Base-by-base conservation (phyloP, 2,888 invertebrate genomes). In the Brachyptera risi region DNA sequence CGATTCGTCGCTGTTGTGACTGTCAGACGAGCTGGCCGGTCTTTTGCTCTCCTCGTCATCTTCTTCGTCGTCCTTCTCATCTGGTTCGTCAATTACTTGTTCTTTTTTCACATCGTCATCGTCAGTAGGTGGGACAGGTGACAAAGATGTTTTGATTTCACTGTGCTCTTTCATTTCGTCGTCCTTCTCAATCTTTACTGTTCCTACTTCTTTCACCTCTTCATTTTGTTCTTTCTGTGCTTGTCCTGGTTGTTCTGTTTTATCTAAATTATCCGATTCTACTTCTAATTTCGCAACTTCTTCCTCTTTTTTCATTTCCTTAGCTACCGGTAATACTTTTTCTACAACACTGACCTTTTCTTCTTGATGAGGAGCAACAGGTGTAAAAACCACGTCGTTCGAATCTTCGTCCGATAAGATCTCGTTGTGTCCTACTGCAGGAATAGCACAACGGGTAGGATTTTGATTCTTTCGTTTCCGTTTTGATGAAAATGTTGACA, bases 391-490 rank as follows among this genome's bases (percentile, higher is more conserved):
- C 2, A 76, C 76, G 70, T 84, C 83, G 68, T 79, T 81, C 7
- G 83, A 83, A 67, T 83, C 83, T 13, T 82, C 82, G 68, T 85
- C 84, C 47, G 80, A 79, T 59, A 82, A 80, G 47, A 81, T 80
- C 56, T 78, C 77, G 26, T 71, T 72, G 64, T 71, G 70, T 17
- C 67, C 67, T 63, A 78, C 76, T 38, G 76, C 73, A 24, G 82
- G 78, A 51, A 83, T 75, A n/a, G 90, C 85, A 71, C 91, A 86
- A 65, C 90, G 83, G 1, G 88, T 91, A 0, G 94, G 94, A 73
- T 94, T 93, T 68, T 90, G 86, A 69, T 87, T 92, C 77, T 95
- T 95, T 26, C 94, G 81, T 75, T 95, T 95, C 59, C 92, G 80
- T 71, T 88, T 88, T 70, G 82, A 85, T 37, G 60, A 35, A 31